Evolutionary conservation across 92 coral and sea anemone species (phyloP), one percentile per base, ranked within the genome.

Genomic region (Heteractis magnifica): DNA sequence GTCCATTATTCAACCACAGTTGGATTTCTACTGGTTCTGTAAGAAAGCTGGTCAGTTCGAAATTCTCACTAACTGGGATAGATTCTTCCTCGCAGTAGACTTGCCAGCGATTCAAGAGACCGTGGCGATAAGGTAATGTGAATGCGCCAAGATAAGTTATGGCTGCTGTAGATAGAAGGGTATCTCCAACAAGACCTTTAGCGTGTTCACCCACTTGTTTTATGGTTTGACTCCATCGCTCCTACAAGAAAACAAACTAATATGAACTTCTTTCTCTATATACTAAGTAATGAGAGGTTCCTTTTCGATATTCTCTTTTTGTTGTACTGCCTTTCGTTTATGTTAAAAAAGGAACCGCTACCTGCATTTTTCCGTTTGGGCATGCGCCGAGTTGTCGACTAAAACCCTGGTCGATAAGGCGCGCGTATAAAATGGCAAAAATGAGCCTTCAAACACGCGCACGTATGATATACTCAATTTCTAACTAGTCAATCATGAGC

Each of bases 121-220:
- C 81, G 51, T 84, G 86, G 12, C 99, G 94, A 73, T 89, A 94
- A 11, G 85, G 49, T 3, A 94, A 89, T 10, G 97, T 91, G 88
- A 96, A 96, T 7, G 98, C 93, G 16, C 99, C 99, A 6, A 96
- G 88, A 73, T 96, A 96, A 0, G 97, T 92, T 65, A 92, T 82
- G 16, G 97, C 93, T 8, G 98, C 99, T 10, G 94, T 90, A 0
- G 98, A 89, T 18, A 96, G 90, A 49, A 92, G 88, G 0, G 99
- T 92, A 81, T 92, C 98, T 5, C 99, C 99, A 3, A 96, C 76
- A 72, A 96, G 76, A 18, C 97, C 97, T 19, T 79, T 81, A 49
- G 92, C 82, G 49, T 73, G 86, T 51, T 87, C 88, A 18, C 82
- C 92, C 56, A 94, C 88, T 18, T 85, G 78, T 60, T 81, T 87